phyloP scores from a whole-genome alignment of 2,888 invertebrate species.

The Aplocera efformata region DNA sequence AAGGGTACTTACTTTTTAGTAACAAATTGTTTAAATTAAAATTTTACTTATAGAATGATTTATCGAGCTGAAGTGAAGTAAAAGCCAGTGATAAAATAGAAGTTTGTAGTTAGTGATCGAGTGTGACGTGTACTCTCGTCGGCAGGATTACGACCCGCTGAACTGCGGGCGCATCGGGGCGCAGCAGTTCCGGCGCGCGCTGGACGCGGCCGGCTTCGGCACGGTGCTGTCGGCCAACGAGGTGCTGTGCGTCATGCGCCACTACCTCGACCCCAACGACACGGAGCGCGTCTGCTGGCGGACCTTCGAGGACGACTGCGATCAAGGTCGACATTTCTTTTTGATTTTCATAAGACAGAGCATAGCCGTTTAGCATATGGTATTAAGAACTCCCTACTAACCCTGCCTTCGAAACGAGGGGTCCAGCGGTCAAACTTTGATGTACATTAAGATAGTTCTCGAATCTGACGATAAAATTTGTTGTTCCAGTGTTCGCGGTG shows the following conservation, averaged over 20 bases:
- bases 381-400: too few species aligned
- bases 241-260: slow-evolving; percentile 81
- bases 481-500: slow-evolving; percentile 79
- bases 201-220: slow-evolving; percentile 84
- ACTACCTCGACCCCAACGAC: slow-evolving; percentile 88
- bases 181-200: slow-evolving; percentile 85
- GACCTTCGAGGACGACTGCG: slow-evolving; percentile 88
- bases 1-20: too few species aligned
- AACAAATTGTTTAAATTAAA: too few species aligned
- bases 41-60: too few species aligned
- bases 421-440: too few species aligned
- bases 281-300: slow-evolving; percentile 85
- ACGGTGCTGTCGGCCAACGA: slow-evolving; percentile 82
- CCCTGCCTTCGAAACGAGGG: too few species aligned
- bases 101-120: background rate
- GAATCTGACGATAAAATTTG: too few species aligned
- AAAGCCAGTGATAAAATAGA: too few species aligned
- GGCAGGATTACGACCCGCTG: slow-evolving; percentile 84
- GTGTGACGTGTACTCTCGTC: background rate
- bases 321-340: slow-evolving; percentile 82
- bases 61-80: too few species aligned
- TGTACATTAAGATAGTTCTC: too few species aligned
- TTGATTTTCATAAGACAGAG: too few species aligned
- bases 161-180: slow-evolving; percentile 85
- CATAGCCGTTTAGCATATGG: too few species aligned